Base-by-base conservation (phyloP, 2,113 vertebrate genomes). In the Tonatia bakeri region DNA sequence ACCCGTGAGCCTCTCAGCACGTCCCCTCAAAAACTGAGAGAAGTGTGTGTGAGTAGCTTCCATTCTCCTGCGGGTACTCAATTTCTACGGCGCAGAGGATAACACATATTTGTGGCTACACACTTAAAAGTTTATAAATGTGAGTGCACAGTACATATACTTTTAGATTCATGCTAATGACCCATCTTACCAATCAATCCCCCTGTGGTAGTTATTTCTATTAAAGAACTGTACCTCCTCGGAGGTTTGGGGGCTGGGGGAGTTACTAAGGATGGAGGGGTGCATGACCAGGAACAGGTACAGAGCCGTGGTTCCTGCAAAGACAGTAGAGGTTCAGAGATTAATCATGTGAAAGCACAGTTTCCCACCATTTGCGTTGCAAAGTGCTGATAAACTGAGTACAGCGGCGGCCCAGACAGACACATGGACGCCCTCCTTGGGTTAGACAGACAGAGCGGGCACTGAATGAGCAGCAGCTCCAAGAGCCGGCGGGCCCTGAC, bases 201-300 rank as follows among this genome's bases (percentile, higher is more conserved):
- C 99, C 99, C 99, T 99, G 98, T 99, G 99, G 99, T 99, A 99
- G 99, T 99, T 99, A 99, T 99, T 99, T 98, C 99, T 99, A 99
- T 99, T 99, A 98, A 99, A 99, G 99, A 99, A 99, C 99, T 99
- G 99, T 98, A 99, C 99, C 98, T 99, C 99, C 98, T 99, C 99
- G 97, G 99, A 99, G 87, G 99, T 99, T 99, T 99, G 99, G 97
- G 99, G 99, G 98, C 99, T 99, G 98, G 99, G 99, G 97, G 99
- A 99, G 99, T 99, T 99, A 98, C 99, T 99, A 98, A 99, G 99
- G 98, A 99, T 99, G 98, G 99, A 99, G 95, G 99, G 99, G 98
- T 99, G 99, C 99, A 99, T 99, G 98, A 99, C 99, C 96, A 99
- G 99, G 99, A 99, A 99, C 98, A 99, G 99, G 99, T 99, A 99